Conservation (phyloP, 2,888 invertebrate genomes). For the Dryobotodes eremita region DNA sequence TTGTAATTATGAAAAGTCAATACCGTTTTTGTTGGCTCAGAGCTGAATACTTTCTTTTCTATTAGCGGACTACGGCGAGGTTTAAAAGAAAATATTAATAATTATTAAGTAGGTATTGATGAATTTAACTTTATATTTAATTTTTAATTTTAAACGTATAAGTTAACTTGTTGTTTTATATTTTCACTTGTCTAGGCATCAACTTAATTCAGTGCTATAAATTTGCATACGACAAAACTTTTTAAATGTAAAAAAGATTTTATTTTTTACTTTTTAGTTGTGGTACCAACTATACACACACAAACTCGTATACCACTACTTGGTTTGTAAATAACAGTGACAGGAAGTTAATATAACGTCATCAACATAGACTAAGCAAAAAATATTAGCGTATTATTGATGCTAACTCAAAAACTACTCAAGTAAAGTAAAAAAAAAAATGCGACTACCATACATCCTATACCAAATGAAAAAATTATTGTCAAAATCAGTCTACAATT, state of each 20-base stretch:
- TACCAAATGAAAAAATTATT: too few species aligned
- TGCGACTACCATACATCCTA: too few species aligned
- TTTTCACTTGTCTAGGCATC: background rate
- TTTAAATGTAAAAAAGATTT: background rate
- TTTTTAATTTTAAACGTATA: too few species aligned
- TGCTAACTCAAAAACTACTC: background rate
- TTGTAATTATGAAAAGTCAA: slow-evolving; percentile 52
- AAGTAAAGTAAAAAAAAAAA: background rate
- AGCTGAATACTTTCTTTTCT: slow-evolving; percentile 56
- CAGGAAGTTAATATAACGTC: background rate
- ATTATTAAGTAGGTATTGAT: background rate
- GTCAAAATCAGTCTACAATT: too few species aligned
- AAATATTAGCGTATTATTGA: too few species aligned
- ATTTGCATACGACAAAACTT: background rate
- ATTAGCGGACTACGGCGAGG: slow-evolving; percentile 21
- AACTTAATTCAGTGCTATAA: background rate
- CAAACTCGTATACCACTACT: background rate
- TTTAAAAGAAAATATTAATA: slow-evolving; percentile 31
- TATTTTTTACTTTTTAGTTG: too few species aligned
- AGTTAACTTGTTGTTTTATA: background rate
- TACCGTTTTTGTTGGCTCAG: slow-evolving; percentile 52
- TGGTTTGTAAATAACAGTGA: background rate
- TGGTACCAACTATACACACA: too few species aligned
- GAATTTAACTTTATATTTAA: background rate
- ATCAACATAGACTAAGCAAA: background rate